Conservation (phyloP, 1,140 invertebrate genomes). For the Pemphigus obesinymphae region DNA sequence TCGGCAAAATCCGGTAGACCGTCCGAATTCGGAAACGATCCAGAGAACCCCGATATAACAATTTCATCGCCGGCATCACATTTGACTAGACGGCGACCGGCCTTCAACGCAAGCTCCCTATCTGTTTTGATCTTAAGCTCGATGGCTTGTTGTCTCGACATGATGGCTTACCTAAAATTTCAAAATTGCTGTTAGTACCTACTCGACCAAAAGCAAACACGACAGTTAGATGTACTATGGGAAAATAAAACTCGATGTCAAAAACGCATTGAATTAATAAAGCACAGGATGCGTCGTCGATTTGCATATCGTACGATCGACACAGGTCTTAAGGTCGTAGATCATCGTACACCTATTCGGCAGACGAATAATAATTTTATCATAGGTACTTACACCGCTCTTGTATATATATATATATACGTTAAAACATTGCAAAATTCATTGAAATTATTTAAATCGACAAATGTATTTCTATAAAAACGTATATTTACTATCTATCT, state of each 20-base stretch:
- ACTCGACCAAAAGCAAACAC: neutral
- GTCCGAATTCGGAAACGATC: slow-evolving; percentile 79
- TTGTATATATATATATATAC: neutral
- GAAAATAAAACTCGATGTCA: neutral
- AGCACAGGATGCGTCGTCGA: slow-evolving; percentile 22
- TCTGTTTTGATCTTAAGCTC: slow-evolving; percentile 34
- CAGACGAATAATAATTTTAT: neutral
- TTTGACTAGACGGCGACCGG: slow-evolving; percentile 45
- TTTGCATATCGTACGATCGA: slow-evolving; percentile 9
- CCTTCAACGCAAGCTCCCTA: slow-evolving; percentile 43
- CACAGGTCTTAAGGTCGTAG: neutral
- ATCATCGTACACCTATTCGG: neutral
- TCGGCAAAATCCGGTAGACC: slow-evolving; percentile 73
- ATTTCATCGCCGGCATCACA: slow-evolving; percentile 66
- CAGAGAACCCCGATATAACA: slow-evolving; percentile 75
- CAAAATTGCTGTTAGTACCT: neutral
- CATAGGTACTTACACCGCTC: neutral
- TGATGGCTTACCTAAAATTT: neutral
- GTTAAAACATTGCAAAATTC: neutral
- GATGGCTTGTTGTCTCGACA: slow-evolving; percentile 37
- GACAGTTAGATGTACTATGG: neutral
- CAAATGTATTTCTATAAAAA: neutral
- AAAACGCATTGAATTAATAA: neutral
- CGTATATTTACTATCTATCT: too few species aligned
- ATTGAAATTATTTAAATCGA: neutral